Evolutionary conservation across 1,140 invertebrate species (phyloP), one percentile per base, ranked within the genome.

Genomic region (Elymnias hypermnestra): DNA sequence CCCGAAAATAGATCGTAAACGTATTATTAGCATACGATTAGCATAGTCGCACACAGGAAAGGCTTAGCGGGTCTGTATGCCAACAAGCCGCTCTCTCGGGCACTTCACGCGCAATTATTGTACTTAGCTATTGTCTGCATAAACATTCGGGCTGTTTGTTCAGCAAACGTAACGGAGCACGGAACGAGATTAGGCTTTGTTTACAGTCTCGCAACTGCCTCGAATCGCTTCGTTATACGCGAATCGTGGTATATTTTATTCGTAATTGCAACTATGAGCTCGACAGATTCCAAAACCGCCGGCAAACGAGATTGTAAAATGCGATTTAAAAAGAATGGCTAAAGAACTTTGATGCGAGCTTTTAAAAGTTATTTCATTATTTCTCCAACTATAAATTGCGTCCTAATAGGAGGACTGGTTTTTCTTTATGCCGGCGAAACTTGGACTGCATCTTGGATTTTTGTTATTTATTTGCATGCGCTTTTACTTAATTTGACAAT

Each of bases 1-100:
- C n/a, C n/a, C n/a, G n/a, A n/a, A n/a, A n/a, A n/a, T n/a, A n/a
- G n/a, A n/a, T n/a, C n/a, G n/a, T n/a, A n/a, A n/a, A n/a, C n/a
- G n/a, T n/a, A n/a, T 77, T 53, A 81, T 84, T 83, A 83, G 45
- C 81, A 84, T 84, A 79, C 18, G 52, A 71, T 81, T 83, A 83
- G 72, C 81, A 72, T 72, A 66, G 73, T 78, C 66, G 70, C 63
- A 72, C 64, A 65, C 71, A 63, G 70, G 57, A 67, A 63, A 60
- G 67, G 70, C 65, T 72, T 65, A 76, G 64, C 54, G 72, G 58
- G 59, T 42, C 57, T 70, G 54, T 67, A 63, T 60, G 57, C 65
- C 61, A 76, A 74, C 70, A 76, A 59, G 63, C 53, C 53, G 49
- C 9, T 33, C 28, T 31, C 14, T n/a, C 46, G 45, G 48, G 56